Conservation (phyloP, 2,113 vertebrate species). For the Dromas ardeola region DNA sequence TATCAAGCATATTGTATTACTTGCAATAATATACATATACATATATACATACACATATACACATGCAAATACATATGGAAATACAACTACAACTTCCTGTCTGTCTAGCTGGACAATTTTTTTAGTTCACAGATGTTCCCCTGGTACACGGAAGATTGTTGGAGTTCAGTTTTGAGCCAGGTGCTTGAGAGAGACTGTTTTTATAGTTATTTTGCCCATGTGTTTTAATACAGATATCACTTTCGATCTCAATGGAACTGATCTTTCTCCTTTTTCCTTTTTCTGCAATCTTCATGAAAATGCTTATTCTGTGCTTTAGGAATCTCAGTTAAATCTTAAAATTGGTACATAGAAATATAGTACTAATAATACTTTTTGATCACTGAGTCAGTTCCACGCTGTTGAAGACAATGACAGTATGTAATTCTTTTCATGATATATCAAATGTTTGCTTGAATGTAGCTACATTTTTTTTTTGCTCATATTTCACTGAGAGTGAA, state of each 20-base stretch:
- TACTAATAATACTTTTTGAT: neutral
- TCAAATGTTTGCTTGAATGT: neutral
- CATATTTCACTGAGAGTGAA: neutral
- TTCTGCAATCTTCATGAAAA: neutral
- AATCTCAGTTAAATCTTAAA: neutral
- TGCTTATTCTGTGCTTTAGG: neutral
- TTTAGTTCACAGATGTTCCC: neutral
- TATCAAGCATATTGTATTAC: neutral
- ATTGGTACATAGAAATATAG: neutral
- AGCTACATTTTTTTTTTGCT: neutral
- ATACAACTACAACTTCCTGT: neutral
- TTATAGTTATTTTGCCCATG: rapidly evolving
- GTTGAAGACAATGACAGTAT: neutral
- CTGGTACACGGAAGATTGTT: neutral
- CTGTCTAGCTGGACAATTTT: neutral
- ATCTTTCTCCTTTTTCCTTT: neutral
- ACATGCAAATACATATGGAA: neutral
- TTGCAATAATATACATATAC: neutral
- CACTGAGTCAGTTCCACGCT: neutral
- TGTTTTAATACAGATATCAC: neutral
- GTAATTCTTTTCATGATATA: neutral
- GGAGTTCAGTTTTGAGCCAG: neutral
- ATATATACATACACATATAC: rapidly evolving
- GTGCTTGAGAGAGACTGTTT: neutral
- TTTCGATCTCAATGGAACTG: neutral